Evolutionary conservation across 2,888 invertebrate species (phyloP).

Genomic region (Alentia gelatinosa): DNA sequence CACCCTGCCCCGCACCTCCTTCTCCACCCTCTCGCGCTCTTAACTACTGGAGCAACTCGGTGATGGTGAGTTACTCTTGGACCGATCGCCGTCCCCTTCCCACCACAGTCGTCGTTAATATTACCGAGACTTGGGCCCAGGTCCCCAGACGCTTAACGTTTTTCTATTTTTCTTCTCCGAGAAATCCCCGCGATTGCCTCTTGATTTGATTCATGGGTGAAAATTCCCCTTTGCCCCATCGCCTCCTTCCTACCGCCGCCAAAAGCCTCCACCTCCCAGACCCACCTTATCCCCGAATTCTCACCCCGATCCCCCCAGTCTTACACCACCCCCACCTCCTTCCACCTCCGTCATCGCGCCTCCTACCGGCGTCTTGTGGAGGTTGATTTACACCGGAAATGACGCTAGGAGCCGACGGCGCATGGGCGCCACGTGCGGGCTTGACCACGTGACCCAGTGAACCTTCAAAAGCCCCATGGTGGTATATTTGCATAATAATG

Average conservation of each 20-base stretch:
- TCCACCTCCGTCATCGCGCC: neutral
- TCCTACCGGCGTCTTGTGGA: neutral
- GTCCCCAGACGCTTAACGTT: neutral
- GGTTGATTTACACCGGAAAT: constrained; percentile 46
- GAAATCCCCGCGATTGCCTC: neutral
- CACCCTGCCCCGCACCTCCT: neutral
- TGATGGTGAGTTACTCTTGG: neutral
- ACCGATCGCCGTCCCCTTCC: neutral
- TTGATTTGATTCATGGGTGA: constrained; percentile 37
- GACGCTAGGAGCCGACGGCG: neutral
- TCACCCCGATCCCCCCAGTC: neutral
- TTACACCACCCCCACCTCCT: neutral
- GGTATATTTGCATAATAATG: constrained; percentile 21
- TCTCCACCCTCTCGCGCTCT: neutral
- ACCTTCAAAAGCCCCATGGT: neutral
- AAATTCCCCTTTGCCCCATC: neutral
- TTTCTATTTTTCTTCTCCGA: neutral
- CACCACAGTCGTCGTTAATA: neutral
- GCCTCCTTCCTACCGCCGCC: too few relatives aligned
- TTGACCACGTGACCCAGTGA: constrained; percentile 47
- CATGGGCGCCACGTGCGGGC: neutral
- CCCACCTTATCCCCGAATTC: neutral
- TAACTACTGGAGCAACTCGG: neutral
- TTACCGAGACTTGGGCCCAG: neutral
- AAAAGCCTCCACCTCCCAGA: too few relatives aligned